Evolutionary conservation across 2,113 vertebrate genomes (phyloP), one percentile per base, ranked within the genome.

Genomic region (Vombatus ursinus): DNA sequence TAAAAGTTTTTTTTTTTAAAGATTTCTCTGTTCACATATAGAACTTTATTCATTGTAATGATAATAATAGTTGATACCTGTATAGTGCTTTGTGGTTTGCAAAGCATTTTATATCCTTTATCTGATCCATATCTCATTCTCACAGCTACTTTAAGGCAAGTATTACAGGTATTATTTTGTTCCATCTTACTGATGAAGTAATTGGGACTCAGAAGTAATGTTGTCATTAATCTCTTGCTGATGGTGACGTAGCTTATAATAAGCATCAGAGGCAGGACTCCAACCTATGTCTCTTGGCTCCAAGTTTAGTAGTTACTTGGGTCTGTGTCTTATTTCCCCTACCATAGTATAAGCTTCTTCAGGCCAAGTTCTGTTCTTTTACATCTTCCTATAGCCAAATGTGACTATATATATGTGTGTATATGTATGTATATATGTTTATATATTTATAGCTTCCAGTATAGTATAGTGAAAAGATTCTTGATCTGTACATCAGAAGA

Each of bases 401-500:
- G 28, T 37, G 28, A 11, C 28, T 68, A 1, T 16, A 22, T 54
- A 22, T 54, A 1, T 26, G 25, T 49, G 48, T 49, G 48, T 49
- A 5, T 49, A 49, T 49, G 48, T 49, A 49, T 49, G 5, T 49
- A 49, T 49, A 49, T 49, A 49, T 49, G 91, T 8, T 92, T 53
- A 90, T 84, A 28, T 44, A 37, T 92, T n/a, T 16, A 77, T 48
- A 92, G 91, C n/a, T 2, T 89, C 53, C 84, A 89, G 26, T 44
- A 94, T 51, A 94, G 93, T 50, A 26, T 92, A 95, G 28, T 51
- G 93, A 53, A 96, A 93, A 53, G 10, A 96, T 53, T 77, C 57
- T 91, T 89, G 16, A 37, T 91, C 92, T 95, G 93, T 68, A 94
- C 96, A 91, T 92, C 3, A 92, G 44, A 53, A 44, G 49, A 96